Evolutionary conservation across 2,113 vertebrate genomes (phyloP).

Genomic region (Cairina moschata): DNA sequence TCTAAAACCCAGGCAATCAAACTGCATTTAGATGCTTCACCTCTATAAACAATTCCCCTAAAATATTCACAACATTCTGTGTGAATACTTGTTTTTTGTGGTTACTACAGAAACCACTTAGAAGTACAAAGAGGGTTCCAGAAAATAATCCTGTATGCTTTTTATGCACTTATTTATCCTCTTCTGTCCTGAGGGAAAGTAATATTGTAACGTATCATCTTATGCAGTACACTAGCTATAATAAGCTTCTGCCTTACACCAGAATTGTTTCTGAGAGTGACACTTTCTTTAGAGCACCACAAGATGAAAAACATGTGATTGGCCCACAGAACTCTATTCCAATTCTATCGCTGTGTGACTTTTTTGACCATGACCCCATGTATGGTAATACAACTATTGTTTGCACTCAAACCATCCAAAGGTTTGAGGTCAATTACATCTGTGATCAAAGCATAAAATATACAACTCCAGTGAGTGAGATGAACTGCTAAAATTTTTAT

Average conservation of each 20-base stretch:
- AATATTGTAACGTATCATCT: not conserved
- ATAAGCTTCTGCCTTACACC: not conserved
- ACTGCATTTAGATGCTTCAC: not conserved
- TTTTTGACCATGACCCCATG: not conserved
- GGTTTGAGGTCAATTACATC: not conserved
- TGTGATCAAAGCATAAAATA: not conserved
- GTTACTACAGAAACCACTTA: not conserved
- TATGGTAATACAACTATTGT: not conserved
- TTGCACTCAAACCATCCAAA: not conserved
- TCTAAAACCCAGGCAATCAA: not conserved
- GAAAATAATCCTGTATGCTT: not conserved
- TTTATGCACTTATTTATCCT: not conserved
- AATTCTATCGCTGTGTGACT: not conserved
- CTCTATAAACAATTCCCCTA: not conserved
- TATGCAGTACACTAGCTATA: constrained; percentile 21
- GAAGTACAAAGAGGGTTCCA: not conserved
- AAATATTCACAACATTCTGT: not conserved
- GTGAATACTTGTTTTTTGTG: not conserved
- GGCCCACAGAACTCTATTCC: not conserved
- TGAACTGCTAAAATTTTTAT: not conserved
- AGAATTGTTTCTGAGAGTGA: constrained; percentile 19
- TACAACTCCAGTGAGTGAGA: not conserved
- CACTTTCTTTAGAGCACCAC: not conserved
- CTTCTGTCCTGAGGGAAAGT: constrained; percentile 12
- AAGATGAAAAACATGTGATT: not conserved